Base-by-base conservation (phyloP, 2,797 vertebrate genomes). In the Xerus rutilus region DNA sequence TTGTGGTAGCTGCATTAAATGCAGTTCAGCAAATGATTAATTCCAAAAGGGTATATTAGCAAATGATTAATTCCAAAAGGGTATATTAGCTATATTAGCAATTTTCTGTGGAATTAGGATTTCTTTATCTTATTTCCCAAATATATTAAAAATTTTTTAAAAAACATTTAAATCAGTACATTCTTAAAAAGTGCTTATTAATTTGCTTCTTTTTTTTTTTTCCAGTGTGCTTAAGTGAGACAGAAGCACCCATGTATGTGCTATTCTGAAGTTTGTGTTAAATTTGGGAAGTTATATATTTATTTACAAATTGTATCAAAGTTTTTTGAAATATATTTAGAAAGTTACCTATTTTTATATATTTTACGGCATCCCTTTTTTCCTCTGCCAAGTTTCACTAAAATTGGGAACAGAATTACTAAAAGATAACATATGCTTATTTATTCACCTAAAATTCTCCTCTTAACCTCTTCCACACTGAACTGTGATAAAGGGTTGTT, bases 151-250 rank as follows among this genome's bases (percentile, higher is more conserved):
- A 45, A 2, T 85, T 49, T 85, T 47, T 92, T 90, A 88, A 72
- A 76, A 85, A 93, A 89, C 73, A 30, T 70, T 91, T 76, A 70
- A 79, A 43, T 92, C 64, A 57, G 17, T 76, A n/a, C 73, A 17
- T 45, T 92, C 15, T 95, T 93, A 21, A 15, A 84, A 83, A 72
- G 23, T 91, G 7, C 52, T 15, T 39, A 28, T 78, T 87, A 11
- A 84, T 84, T 67, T 79, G 17, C 49, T 95, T 91, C 81, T 69
- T 89, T 94, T 92, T 39, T 39, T 39, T 39, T 87, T 86, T 89
- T 70, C 30, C 8, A n/a, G 28, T 69, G 15, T 39, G 32, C 35
- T 49, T 91, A 35, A 67, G 5, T 89, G 74, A 67, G 54, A 84
- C 13, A 32, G 18, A 84, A 83, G 28, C 13, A 45, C 15, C 13